These are phyloP conservation scores for Drosophila setifemur DNA, from an alignment of 1,140 invertebrate genomes.

Conservation along the genomic window DNA sequence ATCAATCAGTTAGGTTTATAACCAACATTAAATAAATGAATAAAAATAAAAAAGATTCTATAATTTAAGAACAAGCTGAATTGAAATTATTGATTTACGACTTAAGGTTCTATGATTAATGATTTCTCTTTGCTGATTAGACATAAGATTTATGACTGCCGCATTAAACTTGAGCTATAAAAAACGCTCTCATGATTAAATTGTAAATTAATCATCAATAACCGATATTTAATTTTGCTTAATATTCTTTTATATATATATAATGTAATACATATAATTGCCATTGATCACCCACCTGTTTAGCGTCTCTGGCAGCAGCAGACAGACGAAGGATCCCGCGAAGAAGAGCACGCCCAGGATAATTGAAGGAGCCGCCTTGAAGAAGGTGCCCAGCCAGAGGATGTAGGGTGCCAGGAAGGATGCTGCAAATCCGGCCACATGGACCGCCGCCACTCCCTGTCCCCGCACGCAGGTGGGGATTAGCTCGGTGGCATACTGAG, in stretches of 20 bases:
- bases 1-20: no score
- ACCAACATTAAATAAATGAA: neutral
- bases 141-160: neutral
- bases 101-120: neutral
- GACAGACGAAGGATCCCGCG: slow-evolving; percentile 84
- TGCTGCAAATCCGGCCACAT: slow-evolving; percentile 85
- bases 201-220: neutral
- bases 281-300: slow-evolving; percentile 79
- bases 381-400: slow-evolving; percentile 83
- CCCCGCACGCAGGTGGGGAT: slow-evolving; percentile 87
- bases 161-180: neutral
- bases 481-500: slow-evolving; percentile 87
- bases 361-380: slow-evolving; percentile 84
- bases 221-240: neutral
- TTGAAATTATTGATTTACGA: neutral
- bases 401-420: slow-evolving; percentile 85
- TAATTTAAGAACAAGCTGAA: no score
- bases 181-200: neutral
- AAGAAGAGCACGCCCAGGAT: slow-evolving; percentile 85
- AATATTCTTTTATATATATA: neutral
- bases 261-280: no score
- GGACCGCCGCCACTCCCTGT: slow-evolving; percentile 84
- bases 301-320: slow-evolving; percentile 86
- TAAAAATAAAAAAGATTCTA: neutral
- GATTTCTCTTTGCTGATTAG: neutral